phyloP scores from a whole-genome alignment of 2,797 vertebrate species.

The Macropodus opercularis region DNA sequence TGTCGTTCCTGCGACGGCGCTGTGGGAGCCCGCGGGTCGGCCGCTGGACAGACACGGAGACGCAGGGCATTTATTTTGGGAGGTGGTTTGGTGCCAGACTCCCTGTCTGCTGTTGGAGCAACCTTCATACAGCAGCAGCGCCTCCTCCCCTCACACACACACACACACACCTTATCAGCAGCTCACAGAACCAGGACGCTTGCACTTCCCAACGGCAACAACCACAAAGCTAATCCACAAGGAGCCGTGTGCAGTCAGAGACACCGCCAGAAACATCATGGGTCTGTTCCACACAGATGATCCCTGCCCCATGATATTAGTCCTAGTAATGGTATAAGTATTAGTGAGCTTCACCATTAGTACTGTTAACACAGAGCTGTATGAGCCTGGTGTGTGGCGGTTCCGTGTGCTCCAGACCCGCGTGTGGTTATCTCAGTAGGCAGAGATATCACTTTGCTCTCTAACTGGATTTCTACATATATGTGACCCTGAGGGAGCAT shows the following conservation, averaged over 20 bases:
- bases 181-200: slow-evolving; percentile 27
- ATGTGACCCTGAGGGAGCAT: too few species aligned
- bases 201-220: slow-evolving; percentile 33
- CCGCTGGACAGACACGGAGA: slow-evolving; percentile 70
- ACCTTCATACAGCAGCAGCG: slow-evolving; percentile 46
- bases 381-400: too few species aligned
- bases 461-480: too few species aligned
- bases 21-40: slow-evolving; percentile 71
- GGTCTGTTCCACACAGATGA: too few species aligned
- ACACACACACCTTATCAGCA: slow-evolving; percentile 12
- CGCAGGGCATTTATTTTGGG: slow-evolving; percentile 83
- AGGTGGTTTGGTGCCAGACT: slow-evolving; percentile 87
- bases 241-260: too few species aligned
- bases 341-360: too few species aligned
- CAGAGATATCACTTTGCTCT: too few species aligned
- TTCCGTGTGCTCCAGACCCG: too few species aligned
- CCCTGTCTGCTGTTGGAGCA: slow-evolving; percentile 81
- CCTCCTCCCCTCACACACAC: slow-evolving; percentile 48
- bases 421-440: too few species aligned
- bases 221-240: slow-evolving; percentile 29
- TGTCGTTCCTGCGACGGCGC: slow-evolving; percentile 84
- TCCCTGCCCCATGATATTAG: too few species aligned
- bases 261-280: too few species aligned
- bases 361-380: slow-evolving; percentile 8
- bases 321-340: too few species aligned